These are phyloP conservation scores for Pocota personata DNA, from an alignment of 2,888 invertebrate genomes.

Conservation along the genomic window DNA sequence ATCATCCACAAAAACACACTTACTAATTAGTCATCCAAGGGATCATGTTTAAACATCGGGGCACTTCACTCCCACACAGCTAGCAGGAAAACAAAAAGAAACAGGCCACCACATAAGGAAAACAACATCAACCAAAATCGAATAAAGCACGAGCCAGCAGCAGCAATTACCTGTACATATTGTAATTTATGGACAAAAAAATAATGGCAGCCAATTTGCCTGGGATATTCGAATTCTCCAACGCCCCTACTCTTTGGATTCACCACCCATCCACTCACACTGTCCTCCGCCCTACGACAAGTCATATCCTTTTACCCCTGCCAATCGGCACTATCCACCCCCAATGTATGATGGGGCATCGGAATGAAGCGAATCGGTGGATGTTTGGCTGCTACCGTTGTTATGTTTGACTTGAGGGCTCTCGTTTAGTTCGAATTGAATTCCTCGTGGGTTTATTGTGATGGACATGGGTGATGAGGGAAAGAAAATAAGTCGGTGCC, in stretches of 20 bases:
- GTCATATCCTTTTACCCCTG: slow-evolving; percentile 45
- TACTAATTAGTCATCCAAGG: slow-evolving; percentile 20
- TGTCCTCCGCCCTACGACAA: neutral
- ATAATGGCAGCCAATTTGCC: slow-evolving; percentile 56
- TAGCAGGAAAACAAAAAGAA: neutral
- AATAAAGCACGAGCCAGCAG: slow-evolving; percentile 51
- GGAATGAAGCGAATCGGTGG: neutral
- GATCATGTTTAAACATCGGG: slow-evolving; percentile 4
- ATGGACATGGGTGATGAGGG: slow-evolving; percentile 8
- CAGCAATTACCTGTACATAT: slow-evolving; percentile 51
- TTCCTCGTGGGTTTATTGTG: slow-evolving; percentile 38
- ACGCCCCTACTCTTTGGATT: neutral
- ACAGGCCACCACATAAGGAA: slow-evolving; percentile 5
- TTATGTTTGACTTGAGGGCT: slow-evolving; percentile 47
- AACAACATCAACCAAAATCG: slow-evolving; percentile 26
- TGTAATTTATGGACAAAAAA: slow-evolving; percentile 62
- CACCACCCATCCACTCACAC: neutral
- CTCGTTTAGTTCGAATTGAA: slow-evolving; percentile 43
- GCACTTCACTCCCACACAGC: neutral
- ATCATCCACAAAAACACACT: slow-evolving; percentile 1
- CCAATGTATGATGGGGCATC: neutral
- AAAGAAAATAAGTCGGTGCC: slow-evolving; percentile 6
- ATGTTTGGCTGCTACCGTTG: slow-evolving; percentile 34
- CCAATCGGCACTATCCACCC: slow-evolving; percentile 16
- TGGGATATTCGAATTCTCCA: slow-evolving; percentile 27